Percentiles rank a stretch among this genome's conserved stretches.
Evolutionary conservation across 2,113 vertebrate species (phyloP).

Genomic region (Neodontobutis hainanensis): DNA sequence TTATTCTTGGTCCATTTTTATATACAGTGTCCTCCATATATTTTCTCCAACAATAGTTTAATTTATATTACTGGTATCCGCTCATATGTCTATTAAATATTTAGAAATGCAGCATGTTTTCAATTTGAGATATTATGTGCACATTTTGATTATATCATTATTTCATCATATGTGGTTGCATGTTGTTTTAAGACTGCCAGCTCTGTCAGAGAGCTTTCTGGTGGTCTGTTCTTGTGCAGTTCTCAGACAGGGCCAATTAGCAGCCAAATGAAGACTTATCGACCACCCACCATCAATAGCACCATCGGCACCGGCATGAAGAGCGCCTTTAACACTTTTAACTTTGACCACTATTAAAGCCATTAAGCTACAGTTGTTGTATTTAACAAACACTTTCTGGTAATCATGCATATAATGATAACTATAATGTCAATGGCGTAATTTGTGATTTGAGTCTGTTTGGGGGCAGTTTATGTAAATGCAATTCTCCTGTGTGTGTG

Average conservation of each 20-base stretch:
- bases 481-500: conserved; percentile 10
- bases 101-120: too few species aligned
- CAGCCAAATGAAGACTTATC: conserved; percentile 37
- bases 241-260: conserved; percentile 35
- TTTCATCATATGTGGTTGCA: too few species aligned
- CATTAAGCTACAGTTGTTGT: neutral
- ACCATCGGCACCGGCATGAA: neutral
- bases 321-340: neutral
- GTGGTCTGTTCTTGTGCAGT: conserved; percentile 2
- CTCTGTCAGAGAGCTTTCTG: neutral
- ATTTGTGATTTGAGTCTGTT: conserved; percentile 13
- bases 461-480: conserved; percentile 11
- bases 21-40: too few species aligned
- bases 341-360: neutral
- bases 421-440: neutral
- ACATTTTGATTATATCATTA: too few species aligned
- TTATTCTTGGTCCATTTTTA: too few species aligned
- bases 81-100: too few species aligned
- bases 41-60: too few species aligned
- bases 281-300: conserved; percentile 16
- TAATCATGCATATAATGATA: neutral
- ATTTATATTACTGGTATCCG: too few species aligned
- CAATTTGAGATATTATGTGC: too few species aligned
- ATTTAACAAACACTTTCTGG: neutral
- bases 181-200: neutral